Evolutionary conservation across 37 sponge, comb jelly and placozoan genomes (phyloP), one percentile per base, ranked within the genome.

Genomic region (Spongilla lacustris): DNA sequence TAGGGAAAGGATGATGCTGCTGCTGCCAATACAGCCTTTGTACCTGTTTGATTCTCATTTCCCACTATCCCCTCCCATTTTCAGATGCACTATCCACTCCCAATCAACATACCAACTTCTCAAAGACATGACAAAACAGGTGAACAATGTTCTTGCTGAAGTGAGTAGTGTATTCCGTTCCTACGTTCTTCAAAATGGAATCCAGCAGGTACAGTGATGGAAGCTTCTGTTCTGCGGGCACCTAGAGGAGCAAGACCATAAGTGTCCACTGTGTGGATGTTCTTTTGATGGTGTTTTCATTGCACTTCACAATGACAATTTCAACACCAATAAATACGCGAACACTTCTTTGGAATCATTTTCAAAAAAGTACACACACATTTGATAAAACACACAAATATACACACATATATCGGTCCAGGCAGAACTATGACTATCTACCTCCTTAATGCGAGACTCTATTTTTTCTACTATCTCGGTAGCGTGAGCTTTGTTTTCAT

Each of bases 171-270:
- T 97, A 98, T 4, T 83, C 85, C 17, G 92, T 97, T 0, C 89
- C 88, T 11, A 98, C 69, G 69, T 96, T 97, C 93, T 98, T 98
- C 81, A 97, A 84, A 28, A 98, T 98, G 21, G 97, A 97, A 79
- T 98, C 99, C 35, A 97, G 38, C 66, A 98, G 86, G 79, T 98
- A 98, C 21, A 98, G 85, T 22, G 81, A 83, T 21, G 99, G 99
- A 21, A 98, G 80, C 87, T 95, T 98, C 76, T 85, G 82, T 4
- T 92, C 86, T 17, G 81, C 69, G 1, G 50, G 78, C 13, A 88
- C 95, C 94, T 97, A 74, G 50, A 84, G 50, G n/a, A 38, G 13
- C 70, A 78, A 69, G 46, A 84, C 23, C 30, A 67, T 72, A 66
- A 37, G 68, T 71, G 79, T 58, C 58, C 58, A 58, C 19, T 17